These are phyloP conservation scores for Mugil cephalus DNA, from an alignment of 2,113 vertebrate genomes.

Conservation along the genomic window DNA sequence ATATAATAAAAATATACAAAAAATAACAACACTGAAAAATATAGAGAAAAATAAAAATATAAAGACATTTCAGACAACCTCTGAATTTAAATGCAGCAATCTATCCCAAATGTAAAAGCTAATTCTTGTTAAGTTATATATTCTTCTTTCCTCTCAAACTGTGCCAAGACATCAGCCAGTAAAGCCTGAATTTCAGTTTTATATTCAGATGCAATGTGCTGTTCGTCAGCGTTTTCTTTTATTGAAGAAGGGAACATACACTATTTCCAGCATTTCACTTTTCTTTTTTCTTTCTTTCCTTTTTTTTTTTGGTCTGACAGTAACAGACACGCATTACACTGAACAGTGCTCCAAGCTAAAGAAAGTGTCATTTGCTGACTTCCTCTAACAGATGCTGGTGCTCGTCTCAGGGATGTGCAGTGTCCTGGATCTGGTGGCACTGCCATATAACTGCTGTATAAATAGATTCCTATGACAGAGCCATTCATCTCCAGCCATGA, in stretches of 20 bases:
- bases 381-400: slow-evolving; percentile 80
- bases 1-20: too few species aligned
- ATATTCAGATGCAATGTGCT: background rate
- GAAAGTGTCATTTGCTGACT: slow-evolving; percentile 75
- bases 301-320: slow-evolving; percentile 14
- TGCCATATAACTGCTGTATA: slow-evolving; percentile 88
- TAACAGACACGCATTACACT: slow-evolving; percentile 39
- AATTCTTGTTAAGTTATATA: too few species aligned
- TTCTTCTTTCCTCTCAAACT: too few species aligned
- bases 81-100: too few species aligned
- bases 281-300: background rate
- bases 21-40: too few species aligned
- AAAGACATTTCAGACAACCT: too few species aligned
- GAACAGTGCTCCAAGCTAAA: slow-evolving; percentile 53
- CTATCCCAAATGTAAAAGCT: too few species aligned
- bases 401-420: slow-evolving; percentile 84
- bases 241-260: background rate
- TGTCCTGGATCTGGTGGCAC: slow-evolving; percentile 85
- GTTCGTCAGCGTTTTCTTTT: background rate
- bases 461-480: slow-evolving; percentile 91
- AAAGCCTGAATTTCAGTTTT: slow-evolving; percentile 1
- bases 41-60: too few species aligned
- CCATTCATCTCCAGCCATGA: slow-evolving; percentile 90
- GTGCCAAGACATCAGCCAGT: background rate
- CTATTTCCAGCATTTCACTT: slow-evolving; percentile 1